Evolutionary conservation across 2,888 invertebrate genomes (phyloP).

Genomic region (Conops quadrifasciatus): DNA sequence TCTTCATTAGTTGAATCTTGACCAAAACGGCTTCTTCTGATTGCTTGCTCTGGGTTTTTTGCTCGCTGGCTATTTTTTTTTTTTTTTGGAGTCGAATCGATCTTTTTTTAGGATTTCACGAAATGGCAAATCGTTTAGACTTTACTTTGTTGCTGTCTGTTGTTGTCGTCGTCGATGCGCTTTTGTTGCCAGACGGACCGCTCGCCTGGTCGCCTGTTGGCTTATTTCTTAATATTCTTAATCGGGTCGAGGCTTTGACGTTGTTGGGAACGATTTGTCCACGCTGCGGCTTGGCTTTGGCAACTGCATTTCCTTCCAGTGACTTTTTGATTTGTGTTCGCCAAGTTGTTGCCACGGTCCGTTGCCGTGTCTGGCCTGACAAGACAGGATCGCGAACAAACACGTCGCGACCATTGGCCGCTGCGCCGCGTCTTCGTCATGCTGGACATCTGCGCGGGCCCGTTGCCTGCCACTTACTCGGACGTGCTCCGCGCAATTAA

Average conservation of each 20-base stretch:
- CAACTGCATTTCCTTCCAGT: no score
- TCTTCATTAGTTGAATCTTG: conserved; percentile 62
- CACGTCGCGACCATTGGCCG: background rate
- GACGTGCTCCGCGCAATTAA: conserved; percentile 14
- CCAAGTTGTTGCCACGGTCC: background rate
- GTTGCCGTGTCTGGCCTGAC: background rate
- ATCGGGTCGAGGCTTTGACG: background rate
- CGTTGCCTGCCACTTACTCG: conserved; percentile 25
- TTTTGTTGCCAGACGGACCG: background rate
- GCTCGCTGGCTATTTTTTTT: background rate
- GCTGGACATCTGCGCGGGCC: conserved; percentile 8
- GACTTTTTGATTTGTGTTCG: conserved; percentile 23
- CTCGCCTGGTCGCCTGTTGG: background rate
- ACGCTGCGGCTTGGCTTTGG: background rate
- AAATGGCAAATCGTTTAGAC: background rate
- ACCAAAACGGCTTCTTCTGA: conserved; percentile 39
- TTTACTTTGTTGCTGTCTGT: background rate
- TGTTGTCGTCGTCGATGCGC: background rate
- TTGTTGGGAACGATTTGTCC: conserved; percentile 2
- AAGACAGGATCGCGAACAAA: background rate
- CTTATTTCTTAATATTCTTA: background rate
- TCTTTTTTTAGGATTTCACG: conserved; percentile 23
- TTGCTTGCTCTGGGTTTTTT: background rate
- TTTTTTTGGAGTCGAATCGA: background rate
- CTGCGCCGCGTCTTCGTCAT: conserved; percentile 14